These are phyloP conservation scores for Zelostemma sp. DNA, from an alignment of 1,140 invertebrate species.

Conservation along the genomic window DNA sequence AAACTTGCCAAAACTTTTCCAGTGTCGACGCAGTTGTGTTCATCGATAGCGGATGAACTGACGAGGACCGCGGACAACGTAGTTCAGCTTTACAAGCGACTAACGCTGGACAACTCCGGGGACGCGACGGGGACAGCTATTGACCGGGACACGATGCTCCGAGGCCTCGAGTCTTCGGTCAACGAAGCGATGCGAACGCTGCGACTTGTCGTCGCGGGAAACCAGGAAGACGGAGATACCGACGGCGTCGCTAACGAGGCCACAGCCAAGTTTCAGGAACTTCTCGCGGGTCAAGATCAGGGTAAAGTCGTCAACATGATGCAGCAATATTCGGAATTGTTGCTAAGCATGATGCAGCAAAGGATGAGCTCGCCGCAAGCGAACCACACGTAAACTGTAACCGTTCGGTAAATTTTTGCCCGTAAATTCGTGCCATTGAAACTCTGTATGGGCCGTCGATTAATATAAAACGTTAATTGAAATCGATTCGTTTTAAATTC, in stretches of 20 bases:
- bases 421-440: not conserved
- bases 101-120: constrained; percentile 66
- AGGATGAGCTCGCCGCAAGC: constrained; percentile 68
- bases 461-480: too few relatives aligned
- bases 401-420: constrained; percentile 51
- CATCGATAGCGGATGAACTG: constrained; percentile 75
- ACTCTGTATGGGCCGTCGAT: too few relatives aligned
- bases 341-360: constrained; percentile 75
- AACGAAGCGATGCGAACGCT: constrained; percentile 66
- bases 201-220: constrained; percentile 57
- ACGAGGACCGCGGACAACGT: constrained; percentile 76
- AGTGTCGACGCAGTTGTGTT: constrained; percentile 77
- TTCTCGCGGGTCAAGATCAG: constrained; percentile 65
- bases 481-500: too few relatives aligned
- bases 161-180: constrained; percentile 62
- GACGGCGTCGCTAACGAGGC: constrained; percentile 56
- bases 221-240: constrained; percentile 49
- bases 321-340: constrained; percentile 76
- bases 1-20: constrained; percentile 47
- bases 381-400: constrained; percentile 57
- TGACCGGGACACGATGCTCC: constrained; percentile 64
- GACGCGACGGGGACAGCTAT: constrained; percentile 52
- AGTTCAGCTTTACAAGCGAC: constrained; percentile 75
- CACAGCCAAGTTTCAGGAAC: constrained; percentile 60
- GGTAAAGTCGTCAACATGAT: constrained; percentile 74